Percentiles rank a stretch among this genome's conserved stretches.
Evolutionary conservation across 1,140 invertebrate species (phyloP).

Genomic region (Paraescarpia echinospica): DNA sequence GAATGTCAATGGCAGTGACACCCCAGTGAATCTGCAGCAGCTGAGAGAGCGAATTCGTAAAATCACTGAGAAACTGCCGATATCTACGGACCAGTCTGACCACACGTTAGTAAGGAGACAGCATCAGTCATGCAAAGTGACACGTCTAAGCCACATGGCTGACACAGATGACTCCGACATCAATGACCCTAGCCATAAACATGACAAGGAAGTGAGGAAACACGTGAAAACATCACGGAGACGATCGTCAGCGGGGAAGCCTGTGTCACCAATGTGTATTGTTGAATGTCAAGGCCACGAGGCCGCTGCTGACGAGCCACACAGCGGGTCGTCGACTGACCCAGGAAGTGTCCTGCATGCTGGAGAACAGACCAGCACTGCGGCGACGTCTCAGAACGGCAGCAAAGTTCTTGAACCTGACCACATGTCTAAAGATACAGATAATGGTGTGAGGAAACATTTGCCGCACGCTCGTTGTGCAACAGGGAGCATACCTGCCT

Average conservation of each 20-base stretch:
- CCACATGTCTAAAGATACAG: not conserved
- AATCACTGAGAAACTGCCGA: not conserved
- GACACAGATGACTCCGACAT: not conserved
- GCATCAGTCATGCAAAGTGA: not conserved
- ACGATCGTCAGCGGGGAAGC: not conserved
- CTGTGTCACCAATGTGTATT: not conserved
- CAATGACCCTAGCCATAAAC: not conserved
- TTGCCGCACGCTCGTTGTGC: not conserved
- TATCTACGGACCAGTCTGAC: not conserved
- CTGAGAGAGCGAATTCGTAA: not conserved
- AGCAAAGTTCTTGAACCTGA: not conserved
- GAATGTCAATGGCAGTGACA: not conserved
- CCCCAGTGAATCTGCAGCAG: not conserved
- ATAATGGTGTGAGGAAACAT: not conserved
- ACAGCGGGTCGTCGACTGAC: not conserved
- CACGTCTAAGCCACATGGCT: not conserved
- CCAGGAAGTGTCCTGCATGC: not conserved
- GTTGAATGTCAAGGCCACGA: not conserved
- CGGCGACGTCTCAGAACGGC: not conserved
- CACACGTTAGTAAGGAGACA: not conserved
- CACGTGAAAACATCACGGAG: not conserved
- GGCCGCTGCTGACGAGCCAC: not conserved
- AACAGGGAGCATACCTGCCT: not conserved
- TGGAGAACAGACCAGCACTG: not conserved
- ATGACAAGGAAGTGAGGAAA: not conserved